Evolutionary conservation across 2,888 invertebrate species (phyloP).

Genomic region (Bursaphelenchus okinawaensis): DNA sequence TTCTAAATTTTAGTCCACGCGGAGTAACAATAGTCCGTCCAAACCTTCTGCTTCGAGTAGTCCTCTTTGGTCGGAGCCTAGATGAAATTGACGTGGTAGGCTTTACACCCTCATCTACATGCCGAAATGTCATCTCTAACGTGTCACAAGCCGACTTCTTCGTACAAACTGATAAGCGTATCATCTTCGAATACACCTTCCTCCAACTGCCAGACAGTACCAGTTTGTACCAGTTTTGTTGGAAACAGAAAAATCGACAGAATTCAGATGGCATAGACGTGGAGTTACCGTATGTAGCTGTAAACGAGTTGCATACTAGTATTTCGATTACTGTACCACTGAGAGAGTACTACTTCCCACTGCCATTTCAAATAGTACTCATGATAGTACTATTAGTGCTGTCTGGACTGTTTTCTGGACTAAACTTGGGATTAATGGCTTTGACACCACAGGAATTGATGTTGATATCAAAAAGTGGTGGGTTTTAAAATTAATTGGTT

Average conservation of each 20-base stretch:
- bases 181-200: slow-evolving; percentile 37
- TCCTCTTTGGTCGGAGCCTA: slow-evolving; percentile 41
- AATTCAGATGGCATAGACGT: slow-evolving; percentile 10
- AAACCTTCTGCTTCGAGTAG: slow-evolving; percentile 26
- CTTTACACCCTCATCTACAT: slow-evolving; percentile 34
- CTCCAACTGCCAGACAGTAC: not conserved
- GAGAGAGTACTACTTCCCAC: slow-evolving; percentile 27
- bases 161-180: slow-evolving; percentile 37
- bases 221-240: slow-evolving; percentile 31
- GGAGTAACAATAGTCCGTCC: slow-evolving; percentile 39
- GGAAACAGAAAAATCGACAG: slow-evolving; percentile 24
- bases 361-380: slow-evolving; percentile 65
- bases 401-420: slow-evolving; percentile 89
- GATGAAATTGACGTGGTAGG: slow-evolving; percentile 39
- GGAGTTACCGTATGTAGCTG: slow-evolving; percentile 25
- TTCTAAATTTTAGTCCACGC: slow-evolving; percentile 12
- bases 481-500: too few relatives aligned
- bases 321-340: slow-evolving; percentile 26
- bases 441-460: slow-evolving; percentile 66
- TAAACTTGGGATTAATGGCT: slow-evolving; percentile 90
- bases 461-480: slow-evolving; percentile 45
- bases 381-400: slow-evolving; percentile 73
- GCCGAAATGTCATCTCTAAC: slow-evolving; percentile 32
- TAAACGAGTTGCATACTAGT: slow-evolving; percentile 38
- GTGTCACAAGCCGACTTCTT: slow-evolving; percentile 29